phyloP scores from a whole-genome alignment of 1,140 invertebrate species.

The Cotesia chilonis region DNA sequence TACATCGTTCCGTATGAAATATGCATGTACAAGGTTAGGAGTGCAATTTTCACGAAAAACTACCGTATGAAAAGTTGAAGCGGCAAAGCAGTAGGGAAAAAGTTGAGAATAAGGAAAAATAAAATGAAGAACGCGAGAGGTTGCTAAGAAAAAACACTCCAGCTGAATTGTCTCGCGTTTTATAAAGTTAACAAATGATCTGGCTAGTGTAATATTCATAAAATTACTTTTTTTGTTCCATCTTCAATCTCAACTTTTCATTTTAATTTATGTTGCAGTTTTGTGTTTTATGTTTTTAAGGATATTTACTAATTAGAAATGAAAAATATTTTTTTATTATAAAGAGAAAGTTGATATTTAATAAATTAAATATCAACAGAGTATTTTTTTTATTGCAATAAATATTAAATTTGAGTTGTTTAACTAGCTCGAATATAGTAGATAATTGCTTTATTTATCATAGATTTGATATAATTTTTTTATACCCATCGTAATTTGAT shows the following conservation, averaged over 20 bases:
- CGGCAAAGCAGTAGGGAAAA: slow-evolving; percentile 24
- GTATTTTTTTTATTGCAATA: too few species aligned
- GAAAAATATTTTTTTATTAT: too few species aligned
- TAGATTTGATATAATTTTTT: too few species aligned
- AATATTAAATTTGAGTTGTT: too few species aligned
- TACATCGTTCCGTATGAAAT: slow-evolving; percentile 53
- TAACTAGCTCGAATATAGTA: too few species aligned
- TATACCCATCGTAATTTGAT: too few species aligned
- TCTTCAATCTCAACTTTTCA: not conserved
- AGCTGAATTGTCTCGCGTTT: slow-evolving; percentile 1
- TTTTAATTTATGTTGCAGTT: not conserved
- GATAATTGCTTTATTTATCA: too few species aligned
- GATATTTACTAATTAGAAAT: too few species aligned
- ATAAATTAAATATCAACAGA: too few species aligned
- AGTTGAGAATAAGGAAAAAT: slow-evolving; percentile 21
- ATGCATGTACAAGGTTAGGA: slow-evolving; percentile 57
- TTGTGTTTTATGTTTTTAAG: too few species aligned
- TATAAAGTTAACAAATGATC: slow-evolving; percentile 1
- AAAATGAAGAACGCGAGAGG: slow-evolving; percentile 13
- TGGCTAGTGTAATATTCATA: not conserved
- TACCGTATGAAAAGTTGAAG: slow-evolving; percentile 40
- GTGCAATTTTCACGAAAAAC: slow-evolving; percentile 54
- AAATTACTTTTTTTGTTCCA: not conserved
- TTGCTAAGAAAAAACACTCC: not conserved
- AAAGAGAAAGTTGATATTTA: too few species aligned